A percentile compares a stretch with the other conserved stretches of the same genome.
These are phyloP conservation scores for Willowsia nigromaculata DNA, from an alignment of 2,888 invertebrate genomes.

Conservation along the genomic window DNA sequence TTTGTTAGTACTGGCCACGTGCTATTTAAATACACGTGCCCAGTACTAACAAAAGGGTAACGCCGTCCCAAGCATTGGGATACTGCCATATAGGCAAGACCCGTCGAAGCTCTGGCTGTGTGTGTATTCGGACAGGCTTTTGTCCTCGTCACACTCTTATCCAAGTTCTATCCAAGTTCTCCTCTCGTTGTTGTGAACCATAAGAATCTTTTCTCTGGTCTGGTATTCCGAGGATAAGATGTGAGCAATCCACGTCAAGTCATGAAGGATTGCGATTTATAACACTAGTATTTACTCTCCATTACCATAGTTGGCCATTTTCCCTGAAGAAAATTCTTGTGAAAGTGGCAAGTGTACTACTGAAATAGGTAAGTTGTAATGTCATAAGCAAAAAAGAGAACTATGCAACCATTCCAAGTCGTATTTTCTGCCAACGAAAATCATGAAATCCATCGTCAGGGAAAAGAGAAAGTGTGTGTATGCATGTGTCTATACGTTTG, in stretches of 20 bases:
- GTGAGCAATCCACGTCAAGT: conserved; percentile 40
- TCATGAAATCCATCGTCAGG: conserved; percentile 10
- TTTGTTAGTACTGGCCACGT: no score
- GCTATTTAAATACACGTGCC: no score
- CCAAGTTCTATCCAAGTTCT: background rate
- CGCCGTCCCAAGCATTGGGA: no score
- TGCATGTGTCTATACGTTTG: background rate
- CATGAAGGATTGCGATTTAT: conserved; percentile 58
- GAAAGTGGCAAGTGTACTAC: background rate
- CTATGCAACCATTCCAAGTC: background rate
- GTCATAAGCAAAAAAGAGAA: background rate
- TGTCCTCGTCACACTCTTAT: conserved; percentile 49
- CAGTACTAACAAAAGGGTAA: no score
- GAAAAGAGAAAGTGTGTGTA: background rate
- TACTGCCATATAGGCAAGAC: no score
- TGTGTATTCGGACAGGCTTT: conserved; percentile 33
- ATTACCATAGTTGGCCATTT: conserved; percentile 45
- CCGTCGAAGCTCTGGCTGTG: no score
- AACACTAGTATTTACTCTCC: conserved; percentile 60
- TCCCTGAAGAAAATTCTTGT: background rate
- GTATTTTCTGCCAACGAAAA: background rate
- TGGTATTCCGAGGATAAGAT: background rate
- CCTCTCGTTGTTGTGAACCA: background rate
- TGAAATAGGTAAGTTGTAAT: background rate
- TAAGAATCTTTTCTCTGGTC: background rate